Conservation (phyloP, 1,140 invertebrate species). For the Eupristina koningsbergeri region DNA sequence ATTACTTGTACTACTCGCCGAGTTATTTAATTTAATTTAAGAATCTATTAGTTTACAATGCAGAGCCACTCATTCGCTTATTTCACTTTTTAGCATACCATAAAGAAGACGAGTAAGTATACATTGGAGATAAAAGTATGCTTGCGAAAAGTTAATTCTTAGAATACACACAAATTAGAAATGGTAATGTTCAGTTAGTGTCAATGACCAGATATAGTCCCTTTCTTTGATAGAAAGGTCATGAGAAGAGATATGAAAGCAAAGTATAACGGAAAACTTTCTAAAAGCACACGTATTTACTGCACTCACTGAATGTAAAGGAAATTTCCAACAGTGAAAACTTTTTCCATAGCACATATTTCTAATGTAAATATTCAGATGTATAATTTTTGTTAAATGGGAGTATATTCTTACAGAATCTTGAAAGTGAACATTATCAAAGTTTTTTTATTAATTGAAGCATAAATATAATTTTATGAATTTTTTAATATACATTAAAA, state of each 20-base stretch:
- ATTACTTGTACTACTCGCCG: too few relatives aligned
- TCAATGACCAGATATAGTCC: not conserved
- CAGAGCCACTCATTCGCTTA: too few relatives aligned
- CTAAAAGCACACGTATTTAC: slow-evolving; percentile 75
- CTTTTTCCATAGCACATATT: slow-evolving; percentile 72
- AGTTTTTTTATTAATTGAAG: not conserved
- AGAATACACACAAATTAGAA: not conserved
- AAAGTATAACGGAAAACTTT: not conserved
- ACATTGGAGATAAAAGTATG: not conserved
- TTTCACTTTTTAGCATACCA: too few relatives aligned
- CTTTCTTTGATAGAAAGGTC: not conserved
- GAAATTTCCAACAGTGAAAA: slow-evolving; percentile 78
- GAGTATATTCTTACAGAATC: slow-evolving; percentile 39
- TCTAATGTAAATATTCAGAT: slow-evolving; percentile 66
- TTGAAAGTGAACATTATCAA: not conserved
- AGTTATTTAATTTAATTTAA: too few relatives aligned
- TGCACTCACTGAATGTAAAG: slow-evolving; percentile 79
- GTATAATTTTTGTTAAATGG: slow-evolving; percentile 46
- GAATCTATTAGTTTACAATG: too few relatives aligned
- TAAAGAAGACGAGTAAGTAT: too few relatives aligned
- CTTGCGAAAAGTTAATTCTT: not conserved
- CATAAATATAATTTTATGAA: too few relatives aligned
- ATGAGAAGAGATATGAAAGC: slow-evolving; percentile 38
- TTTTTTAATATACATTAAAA: too few relatives aligned
- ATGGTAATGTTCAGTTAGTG: not conserved